Percentiles rank a stretch among this genome's conserved stretches.
phyloP scores from a whole-genome alignment of 2,113 vertebrate genomes.

The Ursus arctos region DNA sequence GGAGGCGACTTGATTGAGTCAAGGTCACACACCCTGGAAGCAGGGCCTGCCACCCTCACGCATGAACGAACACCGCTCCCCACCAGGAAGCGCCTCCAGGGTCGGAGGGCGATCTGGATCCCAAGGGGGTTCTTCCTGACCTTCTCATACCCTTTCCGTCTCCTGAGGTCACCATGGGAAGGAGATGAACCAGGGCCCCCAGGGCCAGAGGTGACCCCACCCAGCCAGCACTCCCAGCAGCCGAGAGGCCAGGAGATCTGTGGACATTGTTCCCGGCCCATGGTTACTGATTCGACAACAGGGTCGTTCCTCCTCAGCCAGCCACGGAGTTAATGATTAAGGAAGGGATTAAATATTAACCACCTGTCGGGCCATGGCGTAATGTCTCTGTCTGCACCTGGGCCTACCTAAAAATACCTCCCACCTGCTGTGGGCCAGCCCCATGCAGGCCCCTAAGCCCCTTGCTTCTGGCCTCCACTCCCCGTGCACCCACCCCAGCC shows the following conservation, averaged over 20 bases:
- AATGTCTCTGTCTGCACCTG: constrained; percentile 79
- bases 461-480: neutral
- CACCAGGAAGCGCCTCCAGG: neutral
- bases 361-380: constrained; percentile 77
- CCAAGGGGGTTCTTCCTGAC: neutral
- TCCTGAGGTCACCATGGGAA: neutral
- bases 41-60: neutral
- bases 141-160: neutral
- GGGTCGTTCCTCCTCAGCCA: constrained; percentile 42
- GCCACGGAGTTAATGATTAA: constrained; percentile 80
- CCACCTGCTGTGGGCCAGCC: constrained; percentile 47
- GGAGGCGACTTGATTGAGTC: neutral
- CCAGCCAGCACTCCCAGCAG: neutral
- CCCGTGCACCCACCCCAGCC: neutral
- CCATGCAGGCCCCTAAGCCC: constrained; percentile 21
- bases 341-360: constrained; percentile 82
- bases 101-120: neutral
- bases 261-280: constrained; percentile 70
- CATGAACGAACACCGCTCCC: neutral
- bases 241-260: neutral
- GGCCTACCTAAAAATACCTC: constrained; percentile 80
- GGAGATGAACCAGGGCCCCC: neutral
- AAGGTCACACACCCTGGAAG: constrained; percentile 11
- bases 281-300: constrained; percentile 81
- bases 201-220: constrained; percentile 12